phyloP scores from a whole-genome alignment of 2,113 vertebrate species.

The Macquaria australasica region DNA sequence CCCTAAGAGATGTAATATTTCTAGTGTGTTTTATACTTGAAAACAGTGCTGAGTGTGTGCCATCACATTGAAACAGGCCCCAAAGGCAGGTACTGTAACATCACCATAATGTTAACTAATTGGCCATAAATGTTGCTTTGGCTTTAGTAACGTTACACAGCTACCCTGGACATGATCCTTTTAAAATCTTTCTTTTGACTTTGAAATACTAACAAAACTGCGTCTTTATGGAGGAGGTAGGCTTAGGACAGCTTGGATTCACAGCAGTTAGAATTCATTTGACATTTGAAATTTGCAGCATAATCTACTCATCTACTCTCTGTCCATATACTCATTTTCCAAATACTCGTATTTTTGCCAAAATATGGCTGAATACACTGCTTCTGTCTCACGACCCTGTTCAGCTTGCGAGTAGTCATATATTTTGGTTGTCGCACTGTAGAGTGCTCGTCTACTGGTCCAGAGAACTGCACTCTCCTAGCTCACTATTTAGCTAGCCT shows the following conservation, averaged over 20 bases:
- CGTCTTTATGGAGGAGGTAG: neutral
- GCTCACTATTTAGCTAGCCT: no score
- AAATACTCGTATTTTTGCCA: neutral
- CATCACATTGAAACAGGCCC: neutral
- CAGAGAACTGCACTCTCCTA: no score
- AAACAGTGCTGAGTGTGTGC: no score
- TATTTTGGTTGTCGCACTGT: no score
- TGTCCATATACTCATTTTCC: neutral
- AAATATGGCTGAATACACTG: no score
- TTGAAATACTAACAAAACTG: neutral
- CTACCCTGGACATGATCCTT: neutral
- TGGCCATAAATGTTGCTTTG: no score
- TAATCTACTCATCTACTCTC: neutral
- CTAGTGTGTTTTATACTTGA: no score
- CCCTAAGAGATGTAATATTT: neutral
- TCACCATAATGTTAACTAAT: neutral
- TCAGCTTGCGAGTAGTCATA: no score
- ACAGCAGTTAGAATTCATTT: neutral
- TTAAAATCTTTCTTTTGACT: neutral
- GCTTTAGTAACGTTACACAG: no score
- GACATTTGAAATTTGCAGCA: neutral
- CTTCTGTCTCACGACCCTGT: no score
- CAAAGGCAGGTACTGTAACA: no score
- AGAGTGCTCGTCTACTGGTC: no score
- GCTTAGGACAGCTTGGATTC: neutral